Evolutionary conservation across 2,888 invertebrate genomes (phyloP), one percentile per base, ranked within the genome.

Genomic region (Macrosiphum euphorbiae): DNA sequence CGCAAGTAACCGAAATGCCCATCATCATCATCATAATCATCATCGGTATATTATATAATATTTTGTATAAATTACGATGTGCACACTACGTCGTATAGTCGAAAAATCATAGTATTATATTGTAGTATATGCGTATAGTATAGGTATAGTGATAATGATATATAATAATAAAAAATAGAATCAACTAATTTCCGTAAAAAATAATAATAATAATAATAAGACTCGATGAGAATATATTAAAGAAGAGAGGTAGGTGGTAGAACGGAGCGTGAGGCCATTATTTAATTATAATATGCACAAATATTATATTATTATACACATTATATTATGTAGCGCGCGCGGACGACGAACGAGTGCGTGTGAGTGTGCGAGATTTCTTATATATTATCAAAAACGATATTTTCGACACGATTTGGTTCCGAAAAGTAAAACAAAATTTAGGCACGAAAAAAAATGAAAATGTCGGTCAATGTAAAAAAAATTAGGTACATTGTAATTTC

Each of bases 201-300:
- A 13, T 13, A 26, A 13, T 26, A 26, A 13, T 13, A 26, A 13
- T 26, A 26, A 67, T 44, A 26, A 67, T 44, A 89, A 52, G 61
- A 67, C n/a, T 28, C 35, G 16, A 35, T n/a, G 35, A 47, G 52
- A 89, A 89, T n/a, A n/a, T n/a, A n/a, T n/a, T 61, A 89, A 35
- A 89, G 89, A 89, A 89, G 89, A 89, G 89, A 89, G 89, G 89
- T 89, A 89, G 89, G 35, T 67, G 67, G 67, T 67, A 67, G n/a
- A 67, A 5, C 67, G 67, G 67, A 67, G 67, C n/a, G 67, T 16
- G 67, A 16, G 16, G 67, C 67, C n/a, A 67, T 67, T 67, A 67
- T 35, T 35, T 55, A 67, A 67, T 67, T 67, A 67, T 35, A 67
- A n/a, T n/a, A n/a, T n/a, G n/a, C 67, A 67, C n/a, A 67, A n/a